Evolutionary conservation across 2,888 invertebrate genomes (phyloP).

Genomic region (Thumatha senex): DNA sequence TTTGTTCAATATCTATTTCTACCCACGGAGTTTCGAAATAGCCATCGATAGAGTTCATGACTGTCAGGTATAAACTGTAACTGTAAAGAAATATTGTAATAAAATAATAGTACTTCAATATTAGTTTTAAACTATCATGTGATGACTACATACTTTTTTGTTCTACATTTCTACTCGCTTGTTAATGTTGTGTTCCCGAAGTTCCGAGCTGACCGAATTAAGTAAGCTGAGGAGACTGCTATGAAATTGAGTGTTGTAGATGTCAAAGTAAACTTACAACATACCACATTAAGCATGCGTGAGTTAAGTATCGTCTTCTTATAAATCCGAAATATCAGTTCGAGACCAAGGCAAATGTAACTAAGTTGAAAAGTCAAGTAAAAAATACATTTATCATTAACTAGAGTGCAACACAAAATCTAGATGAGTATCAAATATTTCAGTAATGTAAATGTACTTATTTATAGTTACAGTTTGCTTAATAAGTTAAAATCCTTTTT

Average conservation of each 20-base stretch:
- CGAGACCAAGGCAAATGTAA: too few species aligned
- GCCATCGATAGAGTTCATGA: conserved; percentile 93
- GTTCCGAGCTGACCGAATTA: too few species aligned
- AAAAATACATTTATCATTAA: too few species aligned
- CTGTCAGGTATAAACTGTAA: conserved; percentile 87
- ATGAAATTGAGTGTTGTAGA: too few species aligned
- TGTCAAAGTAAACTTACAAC: too few species aligned
- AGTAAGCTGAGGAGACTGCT: too few species aligned
- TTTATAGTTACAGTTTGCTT: conserved; percentile 87
- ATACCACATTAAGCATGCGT: too few species aligned
- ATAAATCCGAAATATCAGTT: too few species aligned
- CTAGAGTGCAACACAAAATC: neutral
- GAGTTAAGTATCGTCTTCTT: too few species aligned
- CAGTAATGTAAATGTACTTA: neutral
- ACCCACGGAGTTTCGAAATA: conserved; percentile 94
- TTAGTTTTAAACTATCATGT: neutral
- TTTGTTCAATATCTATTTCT: conserved; percentile 92
- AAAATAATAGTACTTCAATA: neutral
- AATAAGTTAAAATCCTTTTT: conserved; percentile 93
- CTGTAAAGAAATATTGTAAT: conserved; percentile 41
- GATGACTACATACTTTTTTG: too few species aligned
- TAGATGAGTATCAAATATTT: neutral
- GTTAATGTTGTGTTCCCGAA: neutral
- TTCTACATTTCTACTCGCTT: neutral
- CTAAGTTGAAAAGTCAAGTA: too few species aligned